Conservation (phyloP, 2,797 vertebrate genomes). For the Eleutherodactylus coqui region DNA sequence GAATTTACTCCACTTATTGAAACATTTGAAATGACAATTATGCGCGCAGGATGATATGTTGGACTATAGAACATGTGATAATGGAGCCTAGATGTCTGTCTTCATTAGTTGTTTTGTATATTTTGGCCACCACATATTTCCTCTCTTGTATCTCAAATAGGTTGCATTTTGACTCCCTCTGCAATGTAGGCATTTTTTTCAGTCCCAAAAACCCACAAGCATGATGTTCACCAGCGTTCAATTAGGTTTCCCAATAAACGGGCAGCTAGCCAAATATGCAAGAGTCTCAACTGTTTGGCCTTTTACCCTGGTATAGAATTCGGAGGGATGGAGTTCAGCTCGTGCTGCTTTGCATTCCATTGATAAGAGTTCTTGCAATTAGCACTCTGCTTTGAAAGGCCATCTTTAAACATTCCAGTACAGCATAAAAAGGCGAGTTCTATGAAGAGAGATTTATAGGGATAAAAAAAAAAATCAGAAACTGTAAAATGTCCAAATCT, state of each 20-base stretch:
- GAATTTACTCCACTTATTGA: neutral
- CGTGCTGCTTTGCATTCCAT: constrained; percentile 53
- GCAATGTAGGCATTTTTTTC: constrained; percentile 30
- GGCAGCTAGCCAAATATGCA: constrained; percentile 53
- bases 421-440: constrained; percentile 22
- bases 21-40: neutral
- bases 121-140: constrained; percentile 26
- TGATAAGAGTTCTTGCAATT: constrained; percentile 55
- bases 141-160: constrained; percentile 24
- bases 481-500: constrained; percentile 9
- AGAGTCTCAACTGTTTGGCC: constrained; percentile 58
- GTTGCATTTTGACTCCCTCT: constrained; percentile 16
- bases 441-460: constrained; percentile 19
- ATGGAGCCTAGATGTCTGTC: constrained; percentile 17
- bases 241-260: constrained; percentile 40
- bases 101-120: neutral
- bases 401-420: constrained; percentile 39
- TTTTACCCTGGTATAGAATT: constrained; percentile 65
- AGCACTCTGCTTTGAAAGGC: constrained; percentile 31
- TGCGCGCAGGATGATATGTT: neutral
- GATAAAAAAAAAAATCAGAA: neutral
- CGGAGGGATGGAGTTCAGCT: constrained; percentile 39
- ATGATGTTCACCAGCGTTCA: constrained; percentile 38
- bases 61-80: neutral
- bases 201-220: constrained; percentile 20